Base-by-base conservation (phyloP, 2,797 vertebrate genomes). In the Sparus aurata region DNA sequence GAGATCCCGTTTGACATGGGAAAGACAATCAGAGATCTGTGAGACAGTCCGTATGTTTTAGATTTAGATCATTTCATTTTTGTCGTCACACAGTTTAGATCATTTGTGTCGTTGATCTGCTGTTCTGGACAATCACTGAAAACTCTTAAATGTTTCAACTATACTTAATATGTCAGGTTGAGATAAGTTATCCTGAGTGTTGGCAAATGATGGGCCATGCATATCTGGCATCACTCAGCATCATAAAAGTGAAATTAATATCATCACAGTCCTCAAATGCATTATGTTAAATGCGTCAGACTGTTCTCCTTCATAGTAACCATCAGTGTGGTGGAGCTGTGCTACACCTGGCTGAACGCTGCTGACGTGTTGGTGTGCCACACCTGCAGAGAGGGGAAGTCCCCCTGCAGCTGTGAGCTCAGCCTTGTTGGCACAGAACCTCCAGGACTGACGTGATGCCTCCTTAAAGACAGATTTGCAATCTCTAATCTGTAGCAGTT, bases 321-420 rank as follows among this genome's bases (percentile, higher is more conserved):
- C 34, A 9, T 34, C 18, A 16, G 20, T n/a, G 18, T 9, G 34
- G 34, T 9, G 7, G 7, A 34, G 15, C 9, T 6, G 30, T 6
- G 16, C 13, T 27, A 20, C 59, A 53, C 22, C 3, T 54, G 23
- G 23, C 8, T 13, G 34, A 7, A 20, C n/a, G 15, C 8, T 4
- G 25, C 20, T 61, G 64, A 68, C 64, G 34, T 8, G 23, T 7
- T 41, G 2, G 0, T 3, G 53, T 18, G 4, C 3, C 66, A 5
- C 46, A 18, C 18, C 20, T 1, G 8, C 5, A 3, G 34, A 13
- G 7, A 41, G 16, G 46, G 75, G 69, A 3, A 66, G 12, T 66
- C 46, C 68, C 46, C 0, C 11, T 0, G 2, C 11, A 18, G 18
- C 5, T 12, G 0, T 9, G 9, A 23, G 4, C 11, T 8, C 22